These are phyloP conservation scores for Egretta garzetta DNA, from an alignment of 2,113 vertebrate species.

Conservation along the genomic window DNA sequence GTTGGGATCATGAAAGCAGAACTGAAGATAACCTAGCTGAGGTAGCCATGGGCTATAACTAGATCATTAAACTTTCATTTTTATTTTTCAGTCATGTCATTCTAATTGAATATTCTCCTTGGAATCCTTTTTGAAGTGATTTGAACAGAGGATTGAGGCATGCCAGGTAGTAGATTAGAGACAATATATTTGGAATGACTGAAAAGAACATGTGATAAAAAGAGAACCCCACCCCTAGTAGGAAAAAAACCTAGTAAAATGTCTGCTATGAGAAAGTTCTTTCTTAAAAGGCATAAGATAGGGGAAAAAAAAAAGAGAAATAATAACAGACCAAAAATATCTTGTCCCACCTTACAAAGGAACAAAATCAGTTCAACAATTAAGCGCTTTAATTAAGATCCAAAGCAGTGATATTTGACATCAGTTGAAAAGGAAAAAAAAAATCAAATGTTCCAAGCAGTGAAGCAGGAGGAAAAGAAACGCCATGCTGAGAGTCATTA, in stretches of 20 bases:
- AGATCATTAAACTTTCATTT: not conserved
- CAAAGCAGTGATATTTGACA: not conserved
- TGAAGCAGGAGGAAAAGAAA: conserved; percentile 36
- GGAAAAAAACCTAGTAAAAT: not conserved
- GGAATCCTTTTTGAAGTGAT: not conserved
- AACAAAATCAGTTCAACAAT: not conserved
- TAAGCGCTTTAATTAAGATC: conserved; percentile 14
- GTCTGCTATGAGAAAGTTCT: not conserved
- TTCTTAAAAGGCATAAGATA: not conserved
- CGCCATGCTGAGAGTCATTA: conserved; percentile 10
- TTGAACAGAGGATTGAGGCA: not conserved
- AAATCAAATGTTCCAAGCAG: not conserved
- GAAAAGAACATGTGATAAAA: not conserved
- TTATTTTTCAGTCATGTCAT: conserved; percentile 1
- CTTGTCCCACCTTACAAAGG: not conserved
- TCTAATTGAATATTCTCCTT: not conserved
- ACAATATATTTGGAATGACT: not conserved
- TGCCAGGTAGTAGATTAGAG: not conserved
- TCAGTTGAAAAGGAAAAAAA: not conserved
- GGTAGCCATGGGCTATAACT: not conserved
- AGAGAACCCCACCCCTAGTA: not conserved
- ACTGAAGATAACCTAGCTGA: not conserved
- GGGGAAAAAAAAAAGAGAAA: not conserved
- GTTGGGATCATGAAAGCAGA: not conserved
- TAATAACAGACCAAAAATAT: not conserved